Evolutionary conservation across 2,113 vertebrate genomes (phyloP).

Genomic region (Anoura caudifer): DNA sequence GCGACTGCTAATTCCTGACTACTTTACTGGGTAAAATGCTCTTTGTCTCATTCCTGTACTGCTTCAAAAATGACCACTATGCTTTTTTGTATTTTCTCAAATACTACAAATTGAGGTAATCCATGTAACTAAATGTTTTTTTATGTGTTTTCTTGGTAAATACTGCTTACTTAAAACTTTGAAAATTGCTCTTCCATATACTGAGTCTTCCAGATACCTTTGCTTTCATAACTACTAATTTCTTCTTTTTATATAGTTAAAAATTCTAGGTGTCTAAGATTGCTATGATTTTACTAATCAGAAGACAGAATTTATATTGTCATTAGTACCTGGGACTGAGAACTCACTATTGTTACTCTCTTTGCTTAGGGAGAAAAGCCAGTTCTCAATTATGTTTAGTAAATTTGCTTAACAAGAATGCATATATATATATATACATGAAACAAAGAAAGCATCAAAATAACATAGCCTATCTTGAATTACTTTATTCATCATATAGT

Average conservation of each 20-base stretch:
- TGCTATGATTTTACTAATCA: constrained; percentile 53
- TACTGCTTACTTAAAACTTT: constrained; percentile 31
- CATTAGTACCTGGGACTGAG: neutral
- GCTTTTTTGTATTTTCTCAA: neutral
- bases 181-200: constrained; percentile 1
- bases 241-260: constrained; percentile 18
- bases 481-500: neutral
- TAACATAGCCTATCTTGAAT: neutral
- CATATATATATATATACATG: neutral
- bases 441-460: neutral
- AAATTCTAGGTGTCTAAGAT: neutral
- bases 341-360: neutral
- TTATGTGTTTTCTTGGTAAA: constrained; percentile 26
- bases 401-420: neutral
- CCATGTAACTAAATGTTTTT: constrained; percentile 17
- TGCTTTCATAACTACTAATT: constrained; percentile 38
- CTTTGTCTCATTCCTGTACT: constrained; percentile 58
- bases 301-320: neutral
- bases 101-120: constrained; percentile 36
- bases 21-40: constrained; percentile 66
- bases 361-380: constrained; percentile 1
- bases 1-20: constrained; percentile 55
- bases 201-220: neutral
- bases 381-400: constrained; percentile 40
- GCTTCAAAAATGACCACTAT: constrained; percentile 35